Base-by-base conservation (phyloP, 2,888 invertebrate genomes). In the Lepidocyrtoides sp. region DNA sequence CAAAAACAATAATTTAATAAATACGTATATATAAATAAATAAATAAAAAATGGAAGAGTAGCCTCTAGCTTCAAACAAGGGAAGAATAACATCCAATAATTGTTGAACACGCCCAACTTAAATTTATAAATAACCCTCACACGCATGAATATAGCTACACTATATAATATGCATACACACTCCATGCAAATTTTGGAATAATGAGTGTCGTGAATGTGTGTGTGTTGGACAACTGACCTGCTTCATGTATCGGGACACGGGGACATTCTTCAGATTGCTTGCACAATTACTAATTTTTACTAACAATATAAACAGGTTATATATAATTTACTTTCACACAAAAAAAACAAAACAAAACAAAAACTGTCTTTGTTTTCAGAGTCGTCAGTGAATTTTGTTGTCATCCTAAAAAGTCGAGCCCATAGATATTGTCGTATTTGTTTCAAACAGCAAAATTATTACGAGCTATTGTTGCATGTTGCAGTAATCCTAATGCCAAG, bases 21-120 rank as follows among this genome's bases (percentile, higher is more conserved):
- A 44, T 87, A 77, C 41, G 60, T 87, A 60, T 75, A 23, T 66
- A 63, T 91, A 91, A 91, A 87, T 86, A 77, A 84, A 51, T 79
- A 89, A 83, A 77, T 89, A 83, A 89, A 23, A 36, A 44, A 8
- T 54, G 8, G 10, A 23, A 29, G 17, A 41, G 5, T 81, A 82
- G 41, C 12, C n/a, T 26, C 75, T 60, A 82, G 60, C 44, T 82
- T 63, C 12, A 7, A 26, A 51, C 26, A 8, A 7, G 26, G 10
- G 29, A 5, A 51, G 20, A 79, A 81, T n/a, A 57, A 17, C 0
- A 23, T 72, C 29, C 54, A 20, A 20, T 8, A 23, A 23, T 14
- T 8, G 23, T 2, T 3, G 20, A 75, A 48, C 14, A 32, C 63
- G 63, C 60, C 41, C 60, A 44, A 2, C 5, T 4, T n/a, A 29